A percentile compares a stretch with the other conserved stretches of the same genome.
Conservation (phyloP, 37 sponge, comb jelly and placozoan species). For the Geodia barretti region DNA sequence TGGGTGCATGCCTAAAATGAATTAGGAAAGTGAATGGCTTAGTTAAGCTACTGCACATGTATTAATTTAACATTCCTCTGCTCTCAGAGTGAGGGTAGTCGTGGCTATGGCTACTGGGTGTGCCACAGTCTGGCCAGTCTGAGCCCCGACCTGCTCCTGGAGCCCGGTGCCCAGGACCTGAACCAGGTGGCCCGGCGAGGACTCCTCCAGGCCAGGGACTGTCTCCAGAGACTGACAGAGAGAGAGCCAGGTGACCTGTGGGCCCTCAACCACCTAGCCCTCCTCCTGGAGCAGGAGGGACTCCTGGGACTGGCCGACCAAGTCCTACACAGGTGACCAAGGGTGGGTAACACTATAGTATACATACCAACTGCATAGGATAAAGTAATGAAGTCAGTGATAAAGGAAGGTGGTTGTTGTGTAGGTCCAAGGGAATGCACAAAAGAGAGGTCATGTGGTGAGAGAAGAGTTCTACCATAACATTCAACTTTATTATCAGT, state of each 20-base stretch:
- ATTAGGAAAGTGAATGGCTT: too few relatives aligned
- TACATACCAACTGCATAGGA: neutral
- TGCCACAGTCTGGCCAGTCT: constrained; percentile 59
- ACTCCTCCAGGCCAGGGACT: constrained; percentile 75
- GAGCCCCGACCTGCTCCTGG: constrained; percentile 19
- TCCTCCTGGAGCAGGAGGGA: constrained; percentile 78
- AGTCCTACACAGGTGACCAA: constrained; percentile 32
- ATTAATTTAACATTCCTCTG: too few relatives aligned
- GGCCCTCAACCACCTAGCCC: constrained; percentile 62
- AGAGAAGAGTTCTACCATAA: too few relatives aligned
- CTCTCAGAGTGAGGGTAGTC: constrained; percentile 68
- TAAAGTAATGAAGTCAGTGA: neutral
- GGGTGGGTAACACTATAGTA: neutral
- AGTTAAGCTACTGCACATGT: too few relatives aligned
- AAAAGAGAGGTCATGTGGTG: too few relatives aligned
- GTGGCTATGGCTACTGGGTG: constrained; percentile 81
- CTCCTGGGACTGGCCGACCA: constrained; percentile 21
- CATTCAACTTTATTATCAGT: too few relatives aligned
- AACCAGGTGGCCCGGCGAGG: constrained; percentile 24
- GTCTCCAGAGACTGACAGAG: constrained; percentile 40
- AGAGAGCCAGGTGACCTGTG: constrained; percentile 36
- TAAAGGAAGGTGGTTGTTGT: neutral
- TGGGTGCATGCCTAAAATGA: too few relatives aligned
- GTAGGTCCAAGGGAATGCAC: neutral
- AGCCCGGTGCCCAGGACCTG: constrained; percentile 8